phyloP scores from a whole-genome alignment of 92 coral and sea anemone genomes.

The Parazoanthus atlanticus region DNA sequence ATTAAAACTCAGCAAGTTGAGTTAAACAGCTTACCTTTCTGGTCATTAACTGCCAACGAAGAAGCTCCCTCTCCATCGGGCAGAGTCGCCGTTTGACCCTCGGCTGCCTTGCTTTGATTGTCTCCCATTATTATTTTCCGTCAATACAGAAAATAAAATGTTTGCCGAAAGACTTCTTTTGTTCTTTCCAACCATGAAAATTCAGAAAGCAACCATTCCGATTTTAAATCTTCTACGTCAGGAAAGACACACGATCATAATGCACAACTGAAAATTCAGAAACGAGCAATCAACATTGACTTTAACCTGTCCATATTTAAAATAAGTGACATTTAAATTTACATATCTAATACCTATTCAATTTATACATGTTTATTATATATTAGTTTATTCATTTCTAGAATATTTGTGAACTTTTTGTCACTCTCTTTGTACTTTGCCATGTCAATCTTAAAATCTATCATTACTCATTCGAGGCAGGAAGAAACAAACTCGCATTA shows the following conservation, averaged over 20 bases:
- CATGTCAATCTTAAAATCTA: neutral
- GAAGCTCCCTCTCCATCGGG: neutral
- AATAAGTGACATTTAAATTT: conserved; percentile 2
- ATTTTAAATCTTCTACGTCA: too few relatives aligned
- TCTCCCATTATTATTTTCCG: neutral
- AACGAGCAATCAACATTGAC: neutral
- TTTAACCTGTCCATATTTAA: neutral
- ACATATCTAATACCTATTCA: neutral
- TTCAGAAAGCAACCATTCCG: neutral
- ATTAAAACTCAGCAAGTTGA: neutral
- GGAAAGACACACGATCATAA: neutral
- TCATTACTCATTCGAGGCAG: neutral
- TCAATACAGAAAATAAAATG: neutral
- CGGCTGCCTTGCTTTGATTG: neutral
- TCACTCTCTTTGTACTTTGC: neutral
- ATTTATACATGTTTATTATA: neutral
- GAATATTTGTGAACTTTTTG: neutral
- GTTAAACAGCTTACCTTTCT: neutral
- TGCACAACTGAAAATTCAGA: neutral
- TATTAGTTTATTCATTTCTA: neutral
- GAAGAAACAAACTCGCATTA: neutral
- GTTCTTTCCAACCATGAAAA: neutral
- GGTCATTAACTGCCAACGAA: neutral
- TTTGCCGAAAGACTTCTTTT: neutral
- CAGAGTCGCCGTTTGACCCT: neutral